Conservation (phyloP, 2,888 invertebrate species). For the Psococerastis gibbosa region DNA sequence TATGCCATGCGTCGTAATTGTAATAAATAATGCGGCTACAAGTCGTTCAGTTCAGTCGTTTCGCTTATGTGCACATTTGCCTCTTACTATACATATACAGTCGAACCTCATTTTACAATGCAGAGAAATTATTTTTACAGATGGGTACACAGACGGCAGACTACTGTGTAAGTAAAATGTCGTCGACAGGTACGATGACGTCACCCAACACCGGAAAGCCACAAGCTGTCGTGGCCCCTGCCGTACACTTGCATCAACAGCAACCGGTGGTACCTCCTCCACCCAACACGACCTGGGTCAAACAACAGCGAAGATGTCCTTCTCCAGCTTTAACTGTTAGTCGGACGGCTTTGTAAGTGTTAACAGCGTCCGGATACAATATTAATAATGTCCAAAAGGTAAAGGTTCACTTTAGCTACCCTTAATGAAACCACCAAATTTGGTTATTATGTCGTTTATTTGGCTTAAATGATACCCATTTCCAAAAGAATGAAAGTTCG, state of each 20-base stretch:
- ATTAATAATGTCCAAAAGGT: too few relatives aligned
- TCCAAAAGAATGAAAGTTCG: too few relatives aligned
- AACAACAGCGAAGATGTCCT: not conserved
- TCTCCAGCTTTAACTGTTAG: slow-evolving; percentile 13
- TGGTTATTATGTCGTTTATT: too few relatives aligned
- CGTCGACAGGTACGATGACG: slow-evolving; percentile 4
- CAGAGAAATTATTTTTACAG: too few relatives aligned
- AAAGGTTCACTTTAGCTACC: too few relatives aligned
- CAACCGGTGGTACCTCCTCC: not conserved
- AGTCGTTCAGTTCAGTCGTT: not conserved
- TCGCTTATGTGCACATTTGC: too few relatives aligned
- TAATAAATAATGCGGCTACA: not conserved
- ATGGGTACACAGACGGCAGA: slow-evolving; percentile 15
- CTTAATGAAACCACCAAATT: too few relatives aligned
- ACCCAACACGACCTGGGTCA: not conserved
- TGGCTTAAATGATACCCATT: too few relatives aligned
- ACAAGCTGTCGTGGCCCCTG: slow-evolving; percentile 8
- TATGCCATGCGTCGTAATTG: not conserved
- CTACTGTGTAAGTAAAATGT: slow-evolving; percentile 5
- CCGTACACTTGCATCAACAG: not conserved
- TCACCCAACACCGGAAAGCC: slow-evolving; percentile 12
- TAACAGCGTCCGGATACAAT: too few relatives aligned
- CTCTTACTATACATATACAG: too few relatives aligned
- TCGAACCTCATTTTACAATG: too few relatives aligned
- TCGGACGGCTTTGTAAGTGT: slow-evolving; percentile 14